Base-by-base conservation (phyloP, 1,140 invertebrate genomes). In the Drosophila saltans region DNA sequence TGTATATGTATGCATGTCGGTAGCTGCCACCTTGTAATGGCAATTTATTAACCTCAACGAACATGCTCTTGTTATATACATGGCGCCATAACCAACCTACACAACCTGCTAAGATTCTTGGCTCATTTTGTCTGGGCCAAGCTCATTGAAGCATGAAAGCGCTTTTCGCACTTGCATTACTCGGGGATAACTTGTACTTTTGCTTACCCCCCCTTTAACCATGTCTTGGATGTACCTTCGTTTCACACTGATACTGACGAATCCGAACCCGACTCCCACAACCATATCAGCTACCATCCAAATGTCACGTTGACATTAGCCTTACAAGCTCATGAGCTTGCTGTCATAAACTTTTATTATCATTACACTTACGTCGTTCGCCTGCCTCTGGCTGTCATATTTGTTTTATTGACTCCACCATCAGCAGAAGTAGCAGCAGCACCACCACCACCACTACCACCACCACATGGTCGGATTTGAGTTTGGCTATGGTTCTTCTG, bases 261-360 rank as follows among this genome's bases (percentile, higher is more conserved):
- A 36, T 36, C 6, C 6, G 33, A 36, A 30, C 4, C 28, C 33
- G 33, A 36, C 33, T 36, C 33, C 33, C 33, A 36, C 33, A 36
- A 36, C 33, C 33, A 36, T 36, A 36, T 36, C 33, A 36, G 33
- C 33, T 36, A 36, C 39, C 28, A 39, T 36, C 55, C 16, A 65
- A 81, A 75, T 69, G 75, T 72, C 80, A 83, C 69, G 76, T 88
- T 88, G 83, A 86, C 83, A 86, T 86, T 86, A 86, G 83, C 83
- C 83, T 88, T 86, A 86, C 83, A 88, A 83, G 80, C 83, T 86
- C 83, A 72, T 86, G 80, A 89, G 83, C 69, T 66, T 82, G 83
- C 76, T 86, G 83, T 83, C 83, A 86, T 86, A 86, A 86, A 86
- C 67, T 86, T 86, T 88, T 86, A 86, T 86, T 88, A 88, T 86